Conservation (phyloP, 2,888 invertebrate genomes). For the Papilio gigon region DNA sequence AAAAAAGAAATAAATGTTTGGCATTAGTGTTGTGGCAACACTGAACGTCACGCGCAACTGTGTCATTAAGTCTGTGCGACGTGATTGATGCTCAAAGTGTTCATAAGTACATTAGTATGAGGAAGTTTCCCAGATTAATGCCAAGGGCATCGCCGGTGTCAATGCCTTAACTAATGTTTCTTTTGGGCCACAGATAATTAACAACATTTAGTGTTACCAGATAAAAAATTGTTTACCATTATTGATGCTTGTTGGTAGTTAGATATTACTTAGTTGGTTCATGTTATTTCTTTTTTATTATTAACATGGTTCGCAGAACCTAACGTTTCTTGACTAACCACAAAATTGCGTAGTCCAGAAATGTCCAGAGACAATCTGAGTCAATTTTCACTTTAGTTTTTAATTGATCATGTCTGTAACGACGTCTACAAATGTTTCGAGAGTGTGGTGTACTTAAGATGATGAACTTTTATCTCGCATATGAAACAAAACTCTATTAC, state of each 20-base stretch:
- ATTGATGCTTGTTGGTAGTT: not conserved
- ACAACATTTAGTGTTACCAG: slow-evolving; percentile 22
- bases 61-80: slow-evolving; percentile 47
- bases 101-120: slow-evolving; percentile 47
- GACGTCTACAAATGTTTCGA: no score
- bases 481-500: no score
- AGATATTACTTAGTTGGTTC: slow-evolving; percentile 11
- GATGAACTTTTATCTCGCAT: no score
- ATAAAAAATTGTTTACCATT: slow-evolving; percentile 22
- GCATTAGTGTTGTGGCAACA: slow-evolving; percentile 31
- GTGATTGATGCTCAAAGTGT: slow-evolving; percentile 51
- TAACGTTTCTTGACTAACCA: no score
- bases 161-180: slow-evolving; percentile 38
- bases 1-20: slow-evolving; percentile 33
- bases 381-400: not conserved
- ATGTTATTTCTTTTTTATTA: no score
- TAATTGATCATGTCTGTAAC: no score
- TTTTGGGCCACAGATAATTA: slow-evolving; percentile 32
- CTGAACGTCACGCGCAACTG: slow-evolving; percentile 39
- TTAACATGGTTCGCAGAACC: no score
- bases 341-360: not conserved
- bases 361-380: not conserved
- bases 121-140: slow-evolving; percentile 56
- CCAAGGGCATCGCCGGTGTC: slow-evolving; percentile 51
- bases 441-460: no score